Base-by-base conservation (phyloP, 23 tunicate genomes). In the Styela plicata region DNA sequence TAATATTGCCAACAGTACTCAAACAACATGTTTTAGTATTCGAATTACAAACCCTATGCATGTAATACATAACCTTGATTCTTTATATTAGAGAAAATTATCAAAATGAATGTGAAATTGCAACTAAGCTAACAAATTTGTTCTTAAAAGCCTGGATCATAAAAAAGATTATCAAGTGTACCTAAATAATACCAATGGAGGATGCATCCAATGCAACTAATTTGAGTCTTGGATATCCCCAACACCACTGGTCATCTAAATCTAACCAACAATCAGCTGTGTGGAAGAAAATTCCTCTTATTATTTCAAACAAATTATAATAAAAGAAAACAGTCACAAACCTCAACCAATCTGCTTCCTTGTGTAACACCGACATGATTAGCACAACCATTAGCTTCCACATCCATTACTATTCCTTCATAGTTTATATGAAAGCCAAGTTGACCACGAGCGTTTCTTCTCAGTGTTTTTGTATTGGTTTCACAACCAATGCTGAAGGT, bases 341-440 rank as follows among this genome's bases (percentile, higher is more conserved):
- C 98, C 89, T 93, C 98, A 23, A 93, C 92, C 74, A 93, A 36
- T 29, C 98, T 64, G 27, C 94, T 83, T 69, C 98, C 90, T 76
- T 93, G 98, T 37, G 69, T 75, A 10, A 88, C 24, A 27, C 93
- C 98, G 62, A 84, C 86, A 13, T 34, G 52, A 34, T 74, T 52
- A 25, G 91, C 97, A 44, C 66, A 83, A 29, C 91, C 86, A 33
- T 80, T 74, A 5, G 73, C 82, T 74, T 91, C 87, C 25, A 93
- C 86, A 7, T 93, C 98, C 85, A 82, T 90, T 10, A 93, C 84
- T 44, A 93, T 80, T 27, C 98, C 98, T 93, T 93, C 98, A 70
- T 93, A 93, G 30, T 93, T 93, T 62, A 93, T 88, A 24, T 82
- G 87, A 24, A 93, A 88, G 13, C 93, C 98, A 25, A 93, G 87